These are phyloP conservation scores for Hippocampus barbouri DNA, from an alignment of 2,113 vertebrate genomes.

Conservation along the genomic window DNA sequence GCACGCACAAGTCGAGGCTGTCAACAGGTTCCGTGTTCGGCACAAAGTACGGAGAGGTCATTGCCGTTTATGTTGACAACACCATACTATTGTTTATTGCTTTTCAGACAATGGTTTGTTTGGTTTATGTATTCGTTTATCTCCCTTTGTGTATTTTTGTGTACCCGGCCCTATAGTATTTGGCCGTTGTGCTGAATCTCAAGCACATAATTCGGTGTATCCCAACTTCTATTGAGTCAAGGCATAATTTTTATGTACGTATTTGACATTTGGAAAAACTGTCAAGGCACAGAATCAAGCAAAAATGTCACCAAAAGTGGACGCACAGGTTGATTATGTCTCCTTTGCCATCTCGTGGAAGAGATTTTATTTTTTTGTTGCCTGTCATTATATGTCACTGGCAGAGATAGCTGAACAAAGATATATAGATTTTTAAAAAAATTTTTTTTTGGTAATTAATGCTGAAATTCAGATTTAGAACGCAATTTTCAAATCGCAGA, in stretches of 20 bases:
- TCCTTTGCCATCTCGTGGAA: neutral
- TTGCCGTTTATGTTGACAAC: neutral
- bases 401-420: neutral
- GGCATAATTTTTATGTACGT: neutral
- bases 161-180: neutral
- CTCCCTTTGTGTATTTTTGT: neutral
- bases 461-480: neutral
- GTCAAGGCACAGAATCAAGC: neutral
- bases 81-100: neutral
- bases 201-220: neutral
- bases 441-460: neutral
- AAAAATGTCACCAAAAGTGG: neutral
- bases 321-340: neutral
- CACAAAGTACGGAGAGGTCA: conserved; percentile 59
- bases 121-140: conserved; percentile 6
- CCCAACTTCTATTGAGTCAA: neutral
- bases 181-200: neutral
- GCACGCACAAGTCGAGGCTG: conserved; percentile 20
- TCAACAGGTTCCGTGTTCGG: conserved; percentile 62
- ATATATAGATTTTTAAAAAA: no score
- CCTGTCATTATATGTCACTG: neutral
- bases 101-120: neutral
- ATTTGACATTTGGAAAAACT: neutral
- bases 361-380: neutral
- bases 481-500: no score